Evolutionary conservation across 2,113 vertebrate species (phyloP), one percentile per base, ranked within the genome.

Genomic region (Taurulus bubalis): DNA sequence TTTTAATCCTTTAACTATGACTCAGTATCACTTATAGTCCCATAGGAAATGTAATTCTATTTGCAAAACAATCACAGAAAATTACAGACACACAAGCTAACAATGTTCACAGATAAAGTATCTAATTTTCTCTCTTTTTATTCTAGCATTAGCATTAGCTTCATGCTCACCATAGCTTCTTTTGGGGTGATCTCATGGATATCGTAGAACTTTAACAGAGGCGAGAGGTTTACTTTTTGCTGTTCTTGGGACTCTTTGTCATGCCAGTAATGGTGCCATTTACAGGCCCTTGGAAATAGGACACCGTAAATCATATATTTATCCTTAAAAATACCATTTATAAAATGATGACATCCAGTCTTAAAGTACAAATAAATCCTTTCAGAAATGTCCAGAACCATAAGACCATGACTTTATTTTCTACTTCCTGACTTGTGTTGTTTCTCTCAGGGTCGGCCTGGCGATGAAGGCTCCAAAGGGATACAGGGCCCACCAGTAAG

Each of bases 401-500:
- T 12, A 30, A 45, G 51, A 58, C 26, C 26, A n/a, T 28, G 2
- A 6, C 14, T 64, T 18, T 2, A 10, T 16, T 47, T 32, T 49
- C 6, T 36, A 4, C 49, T 47, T 45, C 2, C 1, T 38, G 10
- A 20, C 42, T 24, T n/a, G 16, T 53, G 38, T 72, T 79, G 59
- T 88, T 67, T 75, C 20, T 77, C 79, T 70, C 88, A 98, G 97
- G 97, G 96, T 66, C 94, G 94, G n/a, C 89, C 60, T 8, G 97
- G 97, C 77, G 92, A 95, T 12, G 90, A 91, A 0, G 97, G 97
- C 15, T 87, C 91, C 36, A 95, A 87, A 86, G 97, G 97, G 51
- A 86, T 96, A 40, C 92, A 92, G 4, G 97, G 96, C n/a, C 42
- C 87, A 58, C 85, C 77, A 36, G 97, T 97, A 91, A 96, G 96